These are phyloP conservation scores for Limnephilus rhombicus DNA, from an alignment of 2,888 invertebrate species.

Conservation along the genomic window DNA sequence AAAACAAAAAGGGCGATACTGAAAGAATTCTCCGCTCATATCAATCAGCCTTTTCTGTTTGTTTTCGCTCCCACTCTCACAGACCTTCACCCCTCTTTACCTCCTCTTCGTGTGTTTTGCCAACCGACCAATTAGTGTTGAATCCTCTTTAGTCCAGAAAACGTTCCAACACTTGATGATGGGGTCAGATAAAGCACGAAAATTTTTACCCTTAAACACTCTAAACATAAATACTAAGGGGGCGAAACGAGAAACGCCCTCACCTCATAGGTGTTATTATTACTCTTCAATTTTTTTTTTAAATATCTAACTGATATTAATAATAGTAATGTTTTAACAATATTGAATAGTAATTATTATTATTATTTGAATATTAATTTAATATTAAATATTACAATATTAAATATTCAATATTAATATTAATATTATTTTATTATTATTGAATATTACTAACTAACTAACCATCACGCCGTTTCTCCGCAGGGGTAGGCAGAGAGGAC, in stretches of 20 bases:
- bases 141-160: not conserved
- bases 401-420: no score
- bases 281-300: no score
- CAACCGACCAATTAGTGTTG: constrained; percentile 10
- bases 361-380: no score
- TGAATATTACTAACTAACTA: no score
- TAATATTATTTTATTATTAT: no score
- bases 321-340: no score
- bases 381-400: no score
- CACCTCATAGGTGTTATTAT: not conserved
- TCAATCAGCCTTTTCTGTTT: not conserved
- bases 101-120: not conserved
- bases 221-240: not conserved
- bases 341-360: no score
- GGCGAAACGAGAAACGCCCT: not conserved
- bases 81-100: not conserved
- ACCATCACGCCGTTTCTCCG: no score
- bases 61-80: not conserved
- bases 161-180: constrained; percentile 3
- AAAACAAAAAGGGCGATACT: no score
- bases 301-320: no score
- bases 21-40: not conserved
- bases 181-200: constrained; percentile 1
- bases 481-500: no score
- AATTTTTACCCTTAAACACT: not conserved